phyloP scores from a whole-genome alignment of 2,888 invertebrate genomes.

The Amblyjoppa proteus region DNA sequence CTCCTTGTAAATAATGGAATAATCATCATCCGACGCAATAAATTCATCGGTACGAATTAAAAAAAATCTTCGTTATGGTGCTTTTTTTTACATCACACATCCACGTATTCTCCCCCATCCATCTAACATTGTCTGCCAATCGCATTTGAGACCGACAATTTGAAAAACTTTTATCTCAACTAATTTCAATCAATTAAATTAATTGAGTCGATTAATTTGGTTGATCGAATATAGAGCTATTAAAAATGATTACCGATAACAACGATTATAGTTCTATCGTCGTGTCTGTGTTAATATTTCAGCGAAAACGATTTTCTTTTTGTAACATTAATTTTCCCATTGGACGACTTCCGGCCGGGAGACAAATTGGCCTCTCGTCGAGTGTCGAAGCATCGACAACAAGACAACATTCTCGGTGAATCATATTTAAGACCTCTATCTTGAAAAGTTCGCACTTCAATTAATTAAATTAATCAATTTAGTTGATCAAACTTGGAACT shows the following conservation, averaged over 20 bases:
- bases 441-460: no score
- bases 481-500: no score
- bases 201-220: not conserved
- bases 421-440: no score
- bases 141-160: not conserved
- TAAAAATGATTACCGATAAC: not conserved
- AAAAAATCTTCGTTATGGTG: slow-evolving; percentile 24
- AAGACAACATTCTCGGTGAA: not conserved
- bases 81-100: not conserved
- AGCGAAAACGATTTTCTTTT: no score
- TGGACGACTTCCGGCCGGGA: not conserved
- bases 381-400: slow-evolving; percentile 18
- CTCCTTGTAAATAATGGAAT: slow-evolving; percentile 79
- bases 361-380: not conserved
- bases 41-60: slow-evolving; percentile 78
- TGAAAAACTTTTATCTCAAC: not conserved
- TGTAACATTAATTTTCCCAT: not conserved
- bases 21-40: slow-evolving; percentile 83
- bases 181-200: not conserved
- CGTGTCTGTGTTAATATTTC: no score
- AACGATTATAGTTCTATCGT: no score
- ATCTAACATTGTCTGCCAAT: not conserved
- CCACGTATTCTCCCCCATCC: not conserved
- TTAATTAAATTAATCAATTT: no score
- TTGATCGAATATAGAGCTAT: not conserved